Conservation (phyloP, 92 coral and sea anemone genomes). For the Epizoanthus rinbou region DNA sequence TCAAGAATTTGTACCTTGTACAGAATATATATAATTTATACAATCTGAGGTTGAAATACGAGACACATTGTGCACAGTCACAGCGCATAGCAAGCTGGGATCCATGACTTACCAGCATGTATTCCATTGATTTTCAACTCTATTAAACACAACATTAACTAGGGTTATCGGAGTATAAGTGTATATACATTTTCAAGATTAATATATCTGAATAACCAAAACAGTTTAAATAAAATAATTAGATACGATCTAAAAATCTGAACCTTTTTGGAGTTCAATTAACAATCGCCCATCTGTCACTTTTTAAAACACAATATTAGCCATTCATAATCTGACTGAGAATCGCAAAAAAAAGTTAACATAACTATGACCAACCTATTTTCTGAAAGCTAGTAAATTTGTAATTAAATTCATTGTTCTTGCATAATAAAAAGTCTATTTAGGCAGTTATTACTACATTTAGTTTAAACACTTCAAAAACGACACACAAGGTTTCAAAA, state of each 20-base stretch:
- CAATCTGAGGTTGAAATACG: not conserved
- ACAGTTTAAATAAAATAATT: not conserved
- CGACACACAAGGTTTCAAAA: not conserved
- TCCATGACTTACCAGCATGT: slow-evolving; percentile 11
- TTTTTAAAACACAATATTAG: not conserved
- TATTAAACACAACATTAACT: not conserved
- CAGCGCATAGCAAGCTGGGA: not conserved
- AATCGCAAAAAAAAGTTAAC: not conserved
- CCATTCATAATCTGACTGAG: not conserved
- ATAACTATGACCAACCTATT: too few species aligned
- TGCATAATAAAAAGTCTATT: not conserved
- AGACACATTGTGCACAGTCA: not conserved
- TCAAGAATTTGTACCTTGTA: not conserved
- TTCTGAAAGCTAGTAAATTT: not conserved
- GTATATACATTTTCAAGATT: not conserved
- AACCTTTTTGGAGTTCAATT: not conserved
- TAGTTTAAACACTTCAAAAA: not conserved
- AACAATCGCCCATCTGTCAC: not conserved
- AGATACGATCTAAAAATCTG: not conserved
- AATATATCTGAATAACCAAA: not conserved
- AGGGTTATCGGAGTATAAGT: not conserved
- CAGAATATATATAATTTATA: not conserved
- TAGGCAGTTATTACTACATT: not conserved
- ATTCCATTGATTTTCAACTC: slow-evolving; percentile 1
- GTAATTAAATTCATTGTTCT: not conserved